Conservation (phyloP, 2,888 invertebrate species). For the Lepas anatifera region DNA sequence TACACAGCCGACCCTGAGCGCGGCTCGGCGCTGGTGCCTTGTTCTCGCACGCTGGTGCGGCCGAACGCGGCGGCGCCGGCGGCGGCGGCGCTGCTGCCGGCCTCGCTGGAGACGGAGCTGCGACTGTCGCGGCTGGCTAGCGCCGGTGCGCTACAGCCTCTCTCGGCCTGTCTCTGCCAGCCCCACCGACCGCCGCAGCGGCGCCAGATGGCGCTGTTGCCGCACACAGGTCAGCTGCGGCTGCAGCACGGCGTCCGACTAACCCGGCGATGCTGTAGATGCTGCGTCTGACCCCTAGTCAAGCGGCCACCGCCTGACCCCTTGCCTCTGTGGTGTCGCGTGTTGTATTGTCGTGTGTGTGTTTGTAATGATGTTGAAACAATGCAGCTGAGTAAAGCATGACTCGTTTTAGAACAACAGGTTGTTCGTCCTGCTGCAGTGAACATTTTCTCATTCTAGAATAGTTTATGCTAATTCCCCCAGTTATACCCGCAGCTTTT, state of each 20-base stretch:
- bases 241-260: not conserved
- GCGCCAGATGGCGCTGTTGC: not conserved
- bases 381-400: too few relatives aligned
- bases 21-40: not conserved
- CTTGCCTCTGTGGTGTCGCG: too few relatives aligned
- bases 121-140: slow-evolving; percentile 1
- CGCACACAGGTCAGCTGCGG: slow-evolving; percentile 6
- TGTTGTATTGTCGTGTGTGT: too few relatives aligned
- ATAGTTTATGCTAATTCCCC: too few relatives aligned
- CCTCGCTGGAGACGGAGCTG: slow-evolving; percentile 1
- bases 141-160: slow-evolving; percentile 4
- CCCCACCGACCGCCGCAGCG: not conserved
- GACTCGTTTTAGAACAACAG: too few relatives aligned
- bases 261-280: too few relatives aligned
- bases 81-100: not conserved
- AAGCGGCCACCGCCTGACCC: too few relatives aligned
- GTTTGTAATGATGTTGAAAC: too few relatives aligned
- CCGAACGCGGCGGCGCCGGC: not conserved
- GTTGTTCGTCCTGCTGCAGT: too few relatives aligned
- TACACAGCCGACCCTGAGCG: slow-evolving; percentile 7
- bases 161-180: not conserved
- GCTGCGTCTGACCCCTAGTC: too few relatives aligned
- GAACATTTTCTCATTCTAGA: too few relatives aligned
- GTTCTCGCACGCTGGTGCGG: slow-evolving; percentile 1
- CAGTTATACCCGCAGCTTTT: too few relatives aligned